phyloP scores from a whole-genome alignment of 2,888 invertebrate species.

The Calliopum simillimum region DNA sequence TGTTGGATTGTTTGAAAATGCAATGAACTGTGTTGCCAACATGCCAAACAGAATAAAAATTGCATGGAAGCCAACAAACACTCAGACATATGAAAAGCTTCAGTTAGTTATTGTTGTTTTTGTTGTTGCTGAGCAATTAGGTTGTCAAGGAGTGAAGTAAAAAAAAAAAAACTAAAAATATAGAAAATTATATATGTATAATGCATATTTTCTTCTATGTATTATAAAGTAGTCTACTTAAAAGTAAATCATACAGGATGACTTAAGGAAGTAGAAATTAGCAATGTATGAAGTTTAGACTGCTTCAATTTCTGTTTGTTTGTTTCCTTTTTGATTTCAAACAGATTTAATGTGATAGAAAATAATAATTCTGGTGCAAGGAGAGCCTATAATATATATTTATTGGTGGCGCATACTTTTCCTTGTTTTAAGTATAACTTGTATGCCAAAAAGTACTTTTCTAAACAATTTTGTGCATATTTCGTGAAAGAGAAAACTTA shows the following conservation, averaged over 20 bases:
- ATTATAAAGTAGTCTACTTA: slow-evolving; percentile 5
- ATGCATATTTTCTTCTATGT: neutral
- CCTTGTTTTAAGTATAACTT: too few relatives aligned
- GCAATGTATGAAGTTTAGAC: too few relatives aligned
- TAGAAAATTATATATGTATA: neutral
- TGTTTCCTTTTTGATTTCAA: too few relatives aligned
- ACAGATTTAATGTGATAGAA: too few relatives aligned
- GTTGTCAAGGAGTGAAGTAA: slow-evolving; percentile 7
- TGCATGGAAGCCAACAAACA: neutral
- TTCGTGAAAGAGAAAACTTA: too few relatives aligned
- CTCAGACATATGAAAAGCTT: neutral
- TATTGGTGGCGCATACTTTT: too few relatives aligned
- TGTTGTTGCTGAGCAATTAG: slow-evolving; percentile 24
- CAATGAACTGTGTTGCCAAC: slow-evolving; percentile 35
- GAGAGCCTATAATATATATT: too few relatives aligned
- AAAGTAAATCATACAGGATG: slow-evolving; percentile 12
- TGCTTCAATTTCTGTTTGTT: too few relatives aligned
- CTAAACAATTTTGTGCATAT: too few relatives aligned
- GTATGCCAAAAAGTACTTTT: too few relatives aligned
- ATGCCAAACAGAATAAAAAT: neutral
- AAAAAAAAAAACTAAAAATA: neutral
- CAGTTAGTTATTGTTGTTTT: neutral
- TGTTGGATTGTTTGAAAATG: slow-evolving; percentile 15
- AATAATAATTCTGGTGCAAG: too few relatives aligned
- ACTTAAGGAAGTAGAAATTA: slow-evolving; percentile 6